phyloP scores from a whole-genome alignment of 2,797 vertebrate genomes.

The Numenius phaeopus region DNA sequence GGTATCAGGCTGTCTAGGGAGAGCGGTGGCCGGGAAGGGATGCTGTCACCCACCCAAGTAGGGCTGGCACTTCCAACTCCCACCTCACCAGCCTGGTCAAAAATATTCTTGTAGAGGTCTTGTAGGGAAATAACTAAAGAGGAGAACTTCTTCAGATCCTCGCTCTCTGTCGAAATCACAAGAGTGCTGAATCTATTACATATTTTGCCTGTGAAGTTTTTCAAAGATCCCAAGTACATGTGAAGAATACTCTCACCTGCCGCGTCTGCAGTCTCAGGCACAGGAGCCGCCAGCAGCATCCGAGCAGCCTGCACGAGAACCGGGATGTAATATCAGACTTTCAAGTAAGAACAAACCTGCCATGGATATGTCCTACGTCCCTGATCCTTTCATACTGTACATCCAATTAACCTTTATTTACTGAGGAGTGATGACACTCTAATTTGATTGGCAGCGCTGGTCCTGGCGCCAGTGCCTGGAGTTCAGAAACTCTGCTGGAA shows the following conservation, averaged over 20 bases:
- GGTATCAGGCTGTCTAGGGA: accelerated
- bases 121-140: background rate
- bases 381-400: slow-evolving; percentile 27
- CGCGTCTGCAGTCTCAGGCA: accelerated
- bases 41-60: accelerated
- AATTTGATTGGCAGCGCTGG: slow-evolving; percentile 70
- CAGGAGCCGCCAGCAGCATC: background rate
- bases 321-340: background rate
- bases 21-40: accelerated
- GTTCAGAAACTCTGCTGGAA: slow-evolving; percentile 73
- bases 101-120: background rate
- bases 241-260: background rate
- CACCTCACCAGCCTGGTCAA: background rate
- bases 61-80: background rate
- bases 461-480: slow-evolving; percentile 45
- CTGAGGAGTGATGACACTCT: slow-evolving; percentile 62
- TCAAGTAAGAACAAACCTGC: slow-evolving; percentile 4
- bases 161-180: background rate
- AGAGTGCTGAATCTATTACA: background rate
- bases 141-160: background rate
- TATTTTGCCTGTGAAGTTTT: background rate
- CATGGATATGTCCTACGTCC: background rate
- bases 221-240: background rate
- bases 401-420: slow-evolving; percentile 81
- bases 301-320: background rate